phyloP scores from a whole-genome alignment of 37 sponge, comb jelly and placozoan genomes.

The Chondrilla cf. caribensis region DNA sequence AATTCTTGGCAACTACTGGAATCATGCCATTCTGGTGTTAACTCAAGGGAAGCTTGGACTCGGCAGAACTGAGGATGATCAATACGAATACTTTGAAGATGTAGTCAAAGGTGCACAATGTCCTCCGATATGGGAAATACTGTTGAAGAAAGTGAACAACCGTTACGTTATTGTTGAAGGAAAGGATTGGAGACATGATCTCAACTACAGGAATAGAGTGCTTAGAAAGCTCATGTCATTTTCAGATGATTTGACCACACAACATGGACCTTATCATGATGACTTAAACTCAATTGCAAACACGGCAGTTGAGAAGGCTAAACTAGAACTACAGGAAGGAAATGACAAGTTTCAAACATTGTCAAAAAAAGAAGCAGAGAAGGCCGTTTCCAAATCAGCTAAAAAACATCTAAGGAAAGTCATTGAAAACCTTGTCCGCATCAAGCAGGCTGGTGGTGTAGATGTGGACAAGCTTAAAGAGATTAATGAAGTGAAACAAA shows the following conservation, averaged over 20 bases:
- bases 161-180: not conserved
- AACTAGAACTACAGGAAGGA: not conserved
- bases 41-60: not conserved
- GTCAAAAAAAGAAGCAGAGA: not conserved
- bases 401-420: not conserved
- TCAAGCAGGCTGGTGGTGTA: not conserved
- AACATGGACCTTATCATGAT: not conserved
- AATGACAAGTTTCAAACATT: not conserved
- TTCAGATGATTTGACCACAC: not conserved
- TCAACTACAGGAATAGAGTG: not conserved
- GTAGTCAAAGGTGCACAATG: not conserved
- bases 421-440: not conserved
- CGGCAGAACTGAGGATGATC: not conserved
- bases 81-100: not conserved
- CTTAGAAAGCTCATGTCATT: not conserved
- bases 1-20: conserved; percentile 3
- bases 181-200: not conserved
- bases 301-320: not conserved
- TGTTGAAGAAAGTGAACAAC: not conserved
- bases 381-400: not conserved
- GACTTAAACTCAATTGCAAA: not conserved
- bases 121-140: not conserved
- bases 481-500: not conserved
- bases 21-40: not conserved
- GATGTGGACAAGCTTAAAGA: not conserved